phyloP scores from a whole-genome alignment of 2,888 invertebrate species.

The Dasysyrphus albostriatus region DNA sequence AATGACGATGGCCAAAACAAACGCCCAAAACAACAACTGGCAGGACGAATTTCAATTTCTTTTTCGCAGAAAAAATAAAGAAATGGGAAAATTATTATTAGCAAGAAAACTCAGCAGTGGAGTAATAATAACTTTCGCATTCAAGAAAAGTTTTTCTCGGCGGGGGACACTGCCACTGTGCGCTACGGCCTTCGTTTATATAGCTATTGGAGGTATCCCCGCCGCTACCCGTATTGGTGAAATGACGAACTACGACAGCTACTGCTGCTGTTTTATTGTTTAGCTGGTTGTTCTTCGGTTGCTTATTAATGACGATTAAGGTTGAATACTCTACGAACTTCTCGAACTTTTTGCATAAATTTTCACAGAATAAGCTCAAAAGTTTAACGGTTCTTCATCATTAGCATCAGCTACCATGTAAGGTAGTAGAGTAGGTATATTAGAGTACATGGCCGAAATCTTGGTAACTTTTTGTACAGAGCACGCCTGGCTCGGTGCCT shows the following conservation, averaged over 20 bases:
- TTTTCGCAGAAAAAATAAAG: conserved; percentile 18
- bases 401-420: conserved; percentile 61
- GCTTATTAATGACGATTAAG: conserved; percentile 75
- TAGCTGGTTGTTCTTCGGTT: conserved; percentile 64
- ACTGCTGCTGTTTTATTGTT: conserved; percentile 57
- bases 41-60: conserved; percentile 70
- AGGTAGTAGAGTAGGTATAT: conserved; percentile 16
- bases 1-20: conserved; percentile 10
- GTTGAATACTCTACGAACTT: conserved; percentile 71
- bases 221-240: neutral
- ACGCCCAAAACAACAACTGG: conserved; percentile 35
- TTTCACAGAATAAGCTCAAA: conserved; percentile 66
- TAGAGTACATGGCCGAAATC: conserved; percentile 7
- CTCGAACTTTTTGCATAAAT: conserved; percentile 72
- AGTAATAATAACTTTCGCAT: conserved; percentile 72
- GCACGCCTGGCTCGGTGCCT: neutral
- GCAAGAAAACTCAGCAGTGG: conserved; percentile 52
- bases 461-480: conserved; percentile 16
- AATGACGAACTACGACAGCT: conserved; percentile 26
- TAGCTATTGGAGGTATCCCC: neutral
- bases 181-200: neutral
- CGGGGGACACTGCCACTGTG: conserved; percentile 16
- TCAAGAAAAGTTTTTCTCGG: conserved; percentile 65
- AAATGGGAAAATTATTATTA: conserved; percentile 72
- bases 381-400: conserved; percentile 73